A percentile compares a stretch with the other conserved stretches of the same genome.
Conservation (phyloP, 2,888 invertebrate genomes). For the Eupeodes latifasciatus region DNA sequence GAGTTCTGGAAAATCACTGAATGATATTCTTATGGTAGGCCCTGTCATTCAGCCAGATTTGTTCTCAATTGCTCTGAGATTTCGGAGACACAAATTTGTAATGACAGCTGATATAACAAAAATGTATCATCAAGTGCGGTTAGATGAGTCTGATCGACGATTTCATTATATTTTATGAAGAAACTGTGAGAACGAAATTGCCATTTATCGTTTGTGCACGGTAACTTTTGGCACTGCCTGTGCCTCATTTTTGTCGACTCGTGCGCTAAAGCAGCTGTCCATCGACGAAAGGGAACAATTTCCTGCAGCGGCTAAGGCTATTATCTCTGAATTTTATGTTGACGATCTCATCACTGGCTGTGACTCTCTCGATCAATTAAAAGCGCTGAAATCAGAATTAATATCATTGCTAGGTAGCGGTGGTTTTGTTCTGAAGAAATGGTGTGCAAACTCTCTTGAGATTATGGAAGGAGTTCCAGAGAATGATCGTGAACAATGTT, state of each 20-base stretch:
- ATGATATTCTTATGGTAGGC: constrained; percentile 50
- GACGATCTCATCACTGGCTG: constrained; percentile 25
- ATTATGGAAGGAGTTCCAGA: constrained; percentile 16
- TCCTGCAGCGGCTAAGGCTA: constrained; percentile 1
- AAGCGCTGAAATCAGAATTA: constrained; percentile 24
- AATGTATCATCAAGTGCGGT: constrained; percentile 39
- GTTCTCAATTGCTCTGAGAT: constrained; percentile 41
- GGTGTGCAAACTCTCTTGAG: constrained; percentile 34
- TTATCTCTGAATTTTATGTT: constrained; percentile 23
- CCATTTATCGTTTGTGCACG: constrained; percentile 28
- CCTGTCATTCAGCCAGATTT: constrained; percentile 54
- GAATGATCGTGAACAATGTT: constrained; percentile 31
- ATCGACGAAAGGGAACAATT: not conserved
- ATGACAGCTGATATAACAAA: constrained; percentile 28
- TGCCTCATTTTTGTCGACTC: constrained; percentile 28
- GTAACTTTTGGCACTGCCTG: constrained; percentile 27
- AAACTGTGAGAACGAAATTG: constrained; percentile 7
- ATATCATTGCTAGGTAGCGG: constrained; percentile 26
- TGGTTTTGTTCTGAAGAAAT: constrained; percentile 30
- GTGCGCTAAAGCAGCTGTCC: constrained; percentile 20
- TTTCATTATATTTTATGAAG: constrained; percentile 29
- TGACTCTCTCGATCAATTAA: constrained; percentile 31
- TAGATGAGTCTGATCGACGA: not conserved
- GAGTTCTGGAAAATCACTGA: constrained; percentile 41
- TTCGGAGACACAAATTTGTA: constrained; percentile 28